A percentile compares a stretch with the other conserved stretches of the same genome.
Conservation (phyloP, 2,888 invertebrate species). For the Ptychoptera albimana region DNA sequence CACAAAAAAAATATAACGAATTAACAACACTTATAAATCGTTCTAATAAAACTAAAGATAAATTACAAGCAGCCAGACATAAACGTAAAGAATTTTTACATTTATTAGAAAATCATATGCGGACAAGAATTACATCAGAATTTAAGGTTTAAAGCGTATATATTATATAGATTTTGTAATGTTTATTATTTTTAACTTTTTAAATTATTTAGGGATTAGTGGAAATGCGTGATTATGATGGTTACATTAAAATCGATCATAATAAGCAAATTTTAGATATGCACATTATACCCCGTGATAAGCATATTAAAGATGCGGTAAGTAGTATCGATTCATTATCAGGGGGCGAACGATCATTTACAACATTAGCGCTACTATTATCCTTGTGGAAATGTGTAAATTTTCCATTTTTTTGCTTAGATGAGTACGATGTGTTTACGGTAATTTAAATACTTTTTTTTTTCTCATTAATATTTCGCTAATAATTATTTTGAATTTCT, state of each 20-base stretch:
- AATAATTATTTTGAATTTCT: conserved; percentile 2
- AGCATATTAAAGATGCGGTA: conserved; percentile 26
- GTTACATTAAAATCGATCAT: conserved; percentile 25
- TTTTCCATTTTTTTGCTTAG: conserved; percentile 84
- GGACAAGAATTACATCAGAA: conserved; percentile 37
- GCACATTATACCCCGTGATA: conserved; percentile 37
- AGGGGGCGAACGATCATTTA: conserved; percentile 90
- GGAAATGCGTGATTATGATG: conserved; percentile 20
- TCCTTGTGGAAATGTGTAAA: conserved; percentile 86
- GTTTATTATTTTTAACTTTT: neutral
- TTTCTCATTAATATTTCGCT: neutral
- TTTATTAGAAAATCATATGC: conserved; percentile 31
- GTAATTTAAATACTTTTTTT: conserved; percentile 33
- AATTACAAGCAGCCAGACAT: too few relatives aligned
- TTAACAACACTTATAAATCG: too few relatives aligned
- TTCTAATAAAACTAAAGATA: too few relatives aligned
- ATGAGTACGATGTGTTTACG: conserved; percentile 97
- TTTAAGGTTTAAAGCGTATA: conserved; percentile 26
- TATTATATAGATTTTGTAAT: conserved; percentile 2
- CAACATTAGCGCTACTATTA: conserved; percentile 87
- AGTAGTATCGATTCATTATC: conserved; percentile 57
- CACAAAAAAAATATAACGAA: too few relatives aligned
- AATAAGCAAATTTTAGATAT: conserved; percentile 31
- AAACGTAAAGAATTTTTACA: too few relatives aligned
- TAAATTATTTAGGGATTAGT: conserved; percentile 16